Evolutionary conservation across 2,888 invertebrate species (phyloP).

Genomic region (Octodonta nipae): DNA sequence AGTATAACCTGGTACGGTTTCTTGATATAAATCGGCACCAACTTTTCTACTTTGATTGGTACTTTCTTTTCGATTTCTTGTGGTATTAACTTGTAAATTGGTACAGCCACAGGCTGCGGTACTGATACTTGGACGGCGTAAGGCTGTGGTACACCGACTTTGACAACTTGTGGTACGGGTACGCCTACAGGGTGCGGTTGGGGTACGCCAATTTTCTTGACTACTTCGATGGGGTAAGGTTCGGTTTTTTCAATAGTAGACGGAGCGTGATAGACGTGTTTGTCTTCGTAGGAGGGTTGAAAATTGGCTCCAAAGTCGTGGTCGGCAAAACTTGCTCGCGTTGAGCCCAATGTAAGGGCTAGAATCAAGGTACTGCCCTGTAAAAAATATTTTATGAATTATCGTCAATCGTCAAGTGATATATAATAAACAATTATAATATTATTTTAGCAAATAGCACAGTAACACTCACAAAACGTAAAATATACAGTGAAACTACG

Average conservation of each 20-base stretch:
- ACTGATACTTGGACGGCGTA: conserved; percentile 58
- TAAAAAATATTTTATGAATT: no score
- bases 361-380: conserved; percentile 4
- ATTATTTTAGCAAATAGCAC: no score
- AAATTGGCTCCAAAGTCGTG: conserved; percentile 18
- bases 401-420: no score
- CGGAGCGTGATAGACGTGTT: conserved; percentile 31
- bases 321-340: conserved; percentile 1
- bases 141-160: conserved; percentile 60
- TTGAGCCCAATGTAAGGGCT: neutral
- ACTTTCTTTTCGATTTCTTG: conserved; percentile 60
- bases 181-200: conserved; percentile 60
- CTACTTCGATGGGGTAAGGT: conserved; percentile 54
- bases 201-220: conserved; percentile 58
- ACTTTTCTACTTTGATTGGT: conserved; percentile 60
- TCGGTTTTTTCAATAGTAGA: conserved; percentile 56
- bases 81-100: conserved; percentile 58
- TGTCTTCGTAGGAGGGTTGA: conserved; percentile 39
- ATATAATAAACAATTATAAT: no score
- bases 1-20: conserved; percentile 64
- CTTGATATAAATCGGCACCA: conserved; percentile 55
- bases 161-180: conserved; percentile 54
- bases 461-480: no score
- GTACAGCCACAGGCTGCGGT: conserved; percentile 58
- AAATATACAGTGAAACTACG: no score